A percentile compares a stretch with the other conserved stretches of the same genome.
Evolutionary conservation across 2,797 vertebrate genomes (phyloP).

Genomic region (Macrochelys suwanniensis): DNA sequence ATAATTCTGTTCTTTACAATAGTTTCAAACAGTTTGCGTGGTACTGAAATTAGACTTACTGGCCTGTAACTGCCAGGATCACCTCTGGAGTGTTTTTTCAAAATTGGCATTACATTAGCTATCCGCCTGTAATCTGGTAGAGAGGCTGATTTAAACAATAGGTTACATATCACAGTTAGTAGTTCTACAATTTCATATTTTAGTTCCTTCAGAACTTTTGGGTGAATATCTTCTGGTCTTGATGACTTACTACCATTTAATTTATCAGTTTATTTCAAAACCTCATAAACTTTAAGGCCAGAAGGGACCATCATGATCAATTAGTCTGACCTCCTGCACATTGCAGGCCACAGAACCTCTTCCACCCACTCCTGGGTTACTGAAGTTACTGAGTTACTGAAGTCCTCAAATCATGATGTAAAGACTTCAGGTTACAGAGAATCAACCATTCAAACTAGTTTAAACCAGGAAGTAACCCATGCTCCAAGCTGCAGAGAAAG

Average conservation of each 20-base stretch:
- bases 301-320: background rate
- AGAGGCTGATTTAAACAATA: background rate
- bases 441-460: background rate
- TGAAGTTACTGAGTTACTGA: background rate
- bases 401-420: background rate
- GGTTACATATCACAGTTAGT: background rate
- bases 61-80: background rate
- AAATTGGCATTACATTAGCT: background rate
- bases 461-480: background rate
- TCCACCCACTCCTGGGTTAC: background rate
- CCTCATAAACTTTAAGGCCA: background rate
- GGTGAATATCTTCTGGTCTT: background rate
- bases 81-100: background rate
- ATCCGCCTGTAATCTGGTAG: background rate
- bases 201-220: background rate
- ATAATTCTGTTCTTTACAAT: background rate
- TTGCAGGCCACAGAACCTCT: background rate
- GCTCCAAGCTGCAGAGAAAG: background rate
- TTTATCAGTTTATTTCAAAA: background rate
- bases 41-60: background rate
- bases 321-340: background rate
- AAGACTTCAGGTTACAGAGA: background rate
- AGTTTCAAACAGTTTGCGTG: no score
- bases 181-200: background rate
- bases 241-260: background rate